Evolutionary conservation across 2,113 vertebrate genomes (phyloP).

Genomic region (Oreochromis spilurus): DNA sequence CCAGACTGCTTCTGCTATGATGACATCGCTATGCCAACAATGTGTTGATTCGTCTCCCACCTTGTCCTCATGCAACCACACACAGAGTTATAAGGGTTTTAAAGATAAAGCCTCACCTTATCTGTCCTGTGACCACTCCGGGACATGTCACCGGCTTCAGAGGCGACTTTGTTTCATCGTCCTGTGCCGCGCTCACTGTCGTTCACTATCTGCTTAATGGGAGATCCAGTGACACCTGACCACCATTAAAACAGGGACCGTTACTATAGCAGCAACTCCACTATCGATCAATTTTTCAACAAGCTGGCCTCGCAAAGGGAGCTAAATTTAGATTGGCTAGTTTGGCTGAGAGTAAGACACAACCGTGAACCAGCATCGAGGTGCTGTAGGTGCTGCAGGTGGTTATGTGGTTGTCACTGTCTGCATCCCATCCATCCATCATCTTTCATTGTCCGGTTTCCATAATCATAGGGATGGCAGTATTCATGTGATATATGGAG

Average conservation of each 20-base stretch:
- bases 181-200: background rate
- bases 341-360: slow-evolving; percentile 14
- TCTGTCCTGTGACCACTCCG: slow-evolving; percentile 8
- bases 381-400: background rate
- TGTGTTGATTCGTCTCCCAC: slow-evolving; percentile 12
- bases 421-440: background rate
- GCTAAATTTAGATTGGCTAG: slow-evolving; percentile 44
- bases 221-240: slow-evolving; percentile 52
- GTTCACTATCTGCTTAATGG: slow-evolving; percentile 4
- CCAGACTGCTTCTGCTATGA: background rate
- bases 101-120: slow-evolving; percentile 48
- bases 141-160: slow-evolving; percentile 21
- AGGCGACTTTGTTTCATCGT: slow-evolving; percentile 15
- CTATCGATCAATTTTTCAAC: slow-evolving; percentile 63
- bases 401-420: background rate
- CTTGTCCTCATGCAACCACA: background rate
- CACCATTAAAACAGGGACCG: slow-evolving; percentile 38
- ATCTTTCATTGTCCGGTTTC: background rate
- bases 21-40: slow-evolving; percentile 11
- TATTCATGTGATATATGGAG: background rate
- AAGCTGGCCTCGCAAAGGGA: slow-evolving; percentile 5
- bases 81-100: background rate
- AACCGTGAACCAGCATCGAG: background rate
- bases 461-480: background rate
- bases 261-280: slow-evolving; percentile 64